Base-by-base conservation (phyloP, 1,140 invertebrate genomes). In the Drosophila dunni region DNA sequence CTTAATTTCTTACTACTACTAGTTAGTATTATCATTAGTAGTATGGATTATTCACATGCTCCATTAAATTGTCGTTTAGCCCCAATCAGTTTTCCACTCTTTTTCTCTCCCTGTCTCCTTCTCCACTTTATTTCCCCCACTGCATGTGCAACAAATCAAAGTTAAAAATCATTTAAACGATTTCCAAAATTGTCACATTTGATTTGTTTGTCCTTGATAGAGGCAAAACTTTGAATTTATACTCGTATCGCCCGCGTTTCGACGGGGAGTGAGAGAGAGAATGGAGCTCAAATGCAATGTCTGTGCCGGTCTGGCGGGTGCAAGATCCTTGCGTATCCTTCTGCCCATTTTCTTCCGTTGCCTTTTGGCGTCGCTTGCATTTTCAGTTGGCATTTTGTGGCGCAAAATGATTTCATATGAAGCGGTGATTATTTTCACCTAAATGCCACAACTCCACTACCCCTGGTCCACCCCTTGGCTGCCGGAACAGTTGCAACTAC, bases 341-440 rank as follows among this genome's bases (percentile, higher is more conserved):
- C 58, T 65, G 36, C 15, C 46, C 40, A 60, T 72, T 66, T 64
- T 65, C 58, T 65, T 45, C 15, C 50, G 50, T 63, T 67, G 50
- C 58, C 40, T 44, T 54, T 75, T 81, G 75, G 71, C 71, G 71
- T 66, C 71, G 74, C 72, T 73, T 82, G 72, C 81, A 86, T 80
- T 83, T 70, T 63, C 82, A 69, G 44, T 78, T 82, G 72, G 81
- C 79, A 88, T 77, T 83, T 68, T 82, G 66, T 73, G 67, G 57
- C 65, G 81, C 76, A 81, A 81, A 91, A 91, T 91, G 89, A 91
- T 91, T 91, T 91, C 89, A 91, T 91, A 89, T 91, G 89, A 91
- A 91, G 79, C 77, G 81, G 89, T 85, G 89, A 91, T 91, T 91
- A 91, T 90, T 91, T 91, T 82, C 83, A 88, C 84, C 84, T 83